Evolutionary conservation across 2,888 invertebrate species (phyloP).

Genomic region (Drosophila suboccidentalis): DNA sequence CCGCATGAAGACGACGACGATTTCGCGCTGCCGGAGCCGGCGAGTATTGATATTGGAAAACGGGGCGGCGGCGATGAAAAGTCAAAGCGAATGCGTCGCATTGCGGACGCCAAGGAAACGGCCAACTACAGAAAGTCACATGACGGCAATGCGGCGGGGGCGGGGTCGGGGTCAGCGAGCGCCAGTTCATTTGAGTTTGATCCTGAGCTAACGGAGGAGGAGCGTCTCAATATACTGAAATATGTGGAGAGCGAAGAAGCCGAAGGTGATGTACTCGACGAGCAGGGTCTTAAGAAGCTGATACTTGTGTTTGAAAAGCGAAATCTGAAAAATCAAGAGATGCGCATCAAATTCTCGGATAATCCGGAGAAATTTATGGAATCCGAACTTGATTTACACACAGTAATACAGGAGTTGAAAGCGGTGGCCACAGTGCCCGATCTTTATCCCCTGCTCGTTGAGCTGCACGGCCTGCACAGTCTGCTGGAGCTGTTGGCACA

Average conservation of each 20-base stretch:
- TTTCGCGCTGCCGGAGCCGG: slow-evolving; percentile 87
- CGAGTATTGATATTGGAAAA: slow-evolving; percentile 45
- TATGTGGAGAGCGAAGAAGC: slow-evolving; percentile 94
- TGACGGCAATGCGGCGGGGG: slow-evolving; percentile 26
- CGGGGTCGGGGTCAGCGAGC: slow-evolving; percentile 1
- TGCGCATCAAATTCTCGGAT: slow-evolving; percentile 99
- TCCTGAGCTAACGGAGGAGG: slow-evolving; percentile 89
- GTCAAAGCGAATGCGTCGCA: slow-evolving; percentile 88
- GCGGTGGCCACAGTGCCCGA: slow-evolving; percentile 98
- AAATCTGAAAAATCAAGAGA: slow-evolving; percentile 97
- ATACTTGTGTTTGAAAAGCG: slow-evolving; percentile 97
- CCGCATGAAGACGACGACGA: slow-evolving; percentile 87
- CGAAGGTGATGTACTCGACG: slow-evolving; percentile 95
- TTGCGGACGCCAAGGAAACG: slow-evolving; percentile 87
- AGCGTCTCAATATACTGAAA: slow-evolving; percentile 92
- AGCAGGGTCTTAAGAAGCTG: slow-evolving; percentile 94
- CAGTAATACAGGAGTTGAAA: slow-evolving; percentile 95
- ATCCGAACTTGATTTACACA: slow-evolving; percentile 97
- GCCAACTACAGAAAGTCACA: slow-evolving; percentile 84
- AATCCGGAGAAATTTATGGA: slow-evolving; percentile 99
- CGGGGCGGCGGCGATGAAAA: slow-evolving; percentile 86
- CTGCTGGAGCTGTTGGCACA: slow-evolving; percentile 97
- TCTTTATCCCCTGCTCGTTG: slow-evolving; percentile 95
- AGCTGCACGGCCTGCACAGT: slow-evolving; percentile 94
- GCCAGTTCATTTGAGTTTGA: slow-evolving; percentile 84